Conservation (phyloP, 2,113 vertebrate species). For the Callipepla californica region DNA sequence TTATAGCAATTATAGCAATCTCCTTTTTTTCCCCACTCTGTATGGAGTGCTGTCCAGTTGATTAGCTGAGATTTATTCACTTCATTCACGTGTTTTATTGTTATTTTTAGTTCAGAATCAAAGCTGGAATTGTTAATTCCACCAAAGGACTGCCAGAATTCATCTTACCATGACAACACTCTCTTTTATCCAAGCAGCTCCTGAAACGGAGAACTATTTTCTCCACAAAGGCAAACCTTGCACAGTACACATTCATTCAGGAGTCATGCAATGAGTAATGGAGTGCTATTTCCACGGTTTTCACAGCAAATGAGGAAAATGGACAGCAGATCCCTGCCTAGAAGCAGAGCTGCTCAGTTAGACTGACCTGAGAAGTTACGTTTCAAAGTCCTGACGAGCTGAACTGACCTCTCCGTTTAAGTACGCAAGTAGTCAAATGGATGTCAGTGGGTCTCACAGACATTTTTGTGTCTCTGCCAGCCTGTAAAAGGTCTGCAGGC, state of each 20-base stretch:
- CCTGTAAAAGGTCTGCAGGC: too few species aligned
- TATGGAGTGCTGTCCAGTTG: background rate
- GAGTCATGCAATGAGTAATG: background rate
- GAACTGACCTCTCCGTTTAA: background rate
- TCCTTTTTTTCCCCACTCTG: background rate
- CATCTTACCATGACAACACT: slow-evolving; percentile 15
- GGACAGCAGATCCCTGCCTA: background rate
- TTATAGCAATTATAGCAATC: background rate
- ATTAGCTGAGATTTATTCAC: slow-evolving; percentile 3
- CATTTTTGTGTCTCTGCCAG: background rate
- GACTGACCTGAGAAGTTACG: background rate
- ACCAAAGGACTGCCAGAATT: background rate
- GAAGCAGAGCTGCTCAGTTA: background rate
- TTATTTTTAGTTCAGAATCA: slow-evolving; percentile 6
- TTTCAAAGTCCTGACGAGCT: background rate
- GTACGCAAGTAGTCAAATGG: background rate
- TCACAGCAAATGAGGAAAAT: background rate
- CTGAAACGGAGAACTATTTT: slow-evolving; percentile 2
- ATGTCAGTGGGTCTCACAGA: background rate
- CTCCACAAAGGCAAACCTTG: background rate
- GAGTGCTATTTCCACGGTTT: background rate
- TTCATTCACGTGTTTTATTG: background rate
- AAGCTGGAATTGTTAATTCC: slow-evolving; percentile 8
- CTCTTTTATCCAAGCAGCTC: background rate
- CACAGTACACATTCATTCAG: background rate